Evolutionary conservation across 2,888 invertebrate species (phyloP).

Genomic region (Furcula furcula): DNA sequence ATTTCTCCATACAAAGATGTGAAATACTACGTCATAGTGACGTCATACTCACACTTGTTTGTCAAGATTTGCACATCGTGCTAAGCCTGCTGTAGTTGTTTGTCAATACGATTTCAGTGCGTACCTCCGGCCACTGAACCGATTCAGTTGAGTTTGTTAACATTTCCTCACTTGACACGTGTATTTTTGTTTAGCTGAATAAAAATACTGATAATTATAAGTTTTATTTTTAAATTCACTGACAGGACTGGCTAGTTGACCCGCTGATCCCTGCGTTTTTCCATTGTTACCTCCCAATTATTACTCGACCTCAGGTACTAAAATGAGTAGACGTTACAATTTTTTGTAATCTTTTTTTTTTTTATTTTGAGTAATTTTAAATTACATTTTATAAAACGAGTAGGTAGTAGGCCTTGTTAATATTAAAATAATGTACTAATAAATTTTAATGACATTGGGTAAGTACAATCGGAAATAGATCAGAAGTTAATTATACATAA

Average conservation of each 20-base stretch:
- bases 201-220: slow-evolving; percentile 70
- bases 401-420: slow-evolving; percentile 66
- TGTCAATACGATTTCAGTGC: too few species aligned
- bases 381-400: slow-evolving; percentile 60
- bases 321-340: slow-evolving; percentile 37
- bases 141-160: slow-evolving; percentile 19
- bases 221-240: slow-evolving; percentile 70
- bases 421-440: slow-evolving; percentile 61
- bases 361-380: slow-evolving; percentile 71
- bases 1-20: too few species aligned
- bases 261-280: slow-evolving; percentile 16
- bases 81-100: too few species aligned
- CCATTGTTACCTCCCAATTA: slow-evolving; percentile 14
- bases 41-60: too few species aligned
- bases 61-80: too few species aligned
- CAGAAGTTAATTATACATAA: slow-evolving; percentile 55
- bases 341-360: slow-evolving; percentile 45
- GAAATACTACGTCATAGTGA: too few species aligned
- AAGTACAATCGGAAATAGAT: slow-evolving; percentile 66
- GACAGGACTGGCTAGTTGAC: slow-evolving; percentile 39
- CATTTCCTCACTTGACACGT: slow-evolving; percentile 46
- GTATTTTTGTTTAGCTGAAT: slow-evolving; percentile 66
- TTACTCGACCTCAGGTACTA: slow-evolving; percentile 20
- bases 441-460: slow-evolving; percentile 48
- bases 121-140: slow-evolving; percentile 16